These are phyloP conservation scores for Lepidurus couesii DNA, from an alignment of 1,140 invertebrate species.

Conservation along the genomic window DNA sequence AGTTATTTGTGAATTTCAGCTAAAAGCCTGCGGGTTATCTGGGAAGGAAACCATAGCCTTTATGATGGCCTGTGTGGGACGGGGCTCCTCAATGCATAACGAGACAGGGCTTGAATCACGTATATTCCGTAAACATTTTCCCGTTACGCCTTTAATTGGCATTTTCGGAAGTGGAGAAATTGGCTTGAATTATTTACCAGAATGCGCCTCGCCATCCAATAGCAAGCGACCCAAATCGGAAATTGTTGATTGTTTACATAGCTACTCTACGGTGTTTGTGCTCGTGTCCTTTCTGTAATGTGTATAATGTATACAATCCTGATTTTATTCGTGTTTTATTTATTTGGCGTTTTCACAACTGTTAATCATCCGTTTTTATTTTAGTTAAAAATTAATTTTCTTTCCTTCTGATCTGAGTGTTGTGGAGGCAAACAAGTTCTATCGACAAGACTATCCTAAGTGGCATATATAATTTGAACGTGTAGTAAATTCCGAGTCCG, in stretches of 20 bases:
- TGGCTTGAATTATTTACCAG: conserved; percentile 45
- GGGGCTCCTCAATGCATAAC: conserved; percentile 46
- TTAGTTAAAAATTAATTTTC: too few relatives aligned
- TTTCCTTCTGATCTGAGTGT: too few relatives aligned
- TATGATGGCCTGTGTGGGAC: conserved; percentile 55
- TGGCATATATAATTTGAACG: too few relatives aligned
- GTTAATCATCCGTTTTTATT: too few relatives aligned
- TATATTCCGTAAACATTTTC: conserved; percentile 55
- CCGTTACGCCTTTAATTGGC: conserved; percentile 53
- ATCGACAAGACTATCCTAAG: too few relatives aligned
- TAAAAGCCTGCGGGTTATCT: conserved; percentile 43
- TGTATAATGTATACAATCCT: neutral
- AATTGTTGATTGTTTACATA: neutral
- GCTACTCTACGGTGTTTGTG: neutral
- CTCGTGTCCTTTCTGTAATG: conserved; percentile 4
- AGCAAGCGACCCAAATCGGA: neutral
- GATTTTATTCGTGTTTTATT: neutral
- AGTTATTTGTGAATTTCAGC: conserved; percentile 31
- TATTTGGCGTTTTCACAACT: neutral
- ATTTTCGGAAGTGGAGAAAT: conserved; percentile 57
- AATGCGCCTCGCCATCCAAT: conserved; percentile 24
- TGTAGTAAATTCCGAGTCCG: too few relatives aligned
- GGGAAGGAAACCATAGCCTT: conserved; percentile 48
- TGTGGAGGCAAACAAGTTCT: too few relatives aligned
- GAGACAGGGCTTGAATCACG: conserved; percentile 51